These are phyloP conservation scores for Cranoglanis bouderius DNA, from an alignment of 2,113 vertebrate genomes.

Conservation along the genomic window DNA sequence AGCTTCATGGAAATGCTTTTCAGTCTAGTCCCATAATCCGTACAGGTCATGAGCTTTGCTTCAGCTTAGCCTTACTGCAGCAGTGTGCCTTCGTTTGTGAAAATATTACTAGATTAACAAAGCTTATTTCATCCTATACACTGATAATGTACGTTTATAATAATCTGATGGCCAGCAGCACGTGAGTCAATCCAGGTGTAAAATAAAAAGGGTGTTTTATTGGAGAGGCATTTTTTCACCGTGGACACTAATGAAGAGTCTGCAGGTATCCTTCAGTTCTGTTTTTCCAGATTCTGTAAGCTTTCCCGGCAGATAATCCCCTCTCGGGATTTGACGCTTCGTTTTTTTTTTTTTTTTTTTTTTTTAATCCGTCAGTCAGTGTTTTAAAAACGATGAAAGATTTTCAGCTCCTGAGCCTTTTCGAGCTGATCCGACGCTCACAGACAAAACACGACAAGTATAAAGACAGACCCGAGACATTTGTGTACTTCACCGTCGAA, in stretches of 20 bases:
- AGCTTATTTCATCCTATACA: not conserved
- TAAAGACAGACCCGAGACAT: not conserved
- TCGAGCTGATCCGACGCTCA: not conserved
- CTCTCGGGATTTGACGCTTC: not conserved
- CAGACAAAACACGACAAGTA: not conserved
- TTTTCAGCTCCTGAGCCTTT: not conserved
- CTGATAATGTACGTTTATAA: not conserved
- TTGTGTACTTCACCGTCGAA: not conserved
- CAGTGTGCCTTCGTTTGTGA: not conserved
- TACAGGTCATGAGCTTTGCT: not conserved
- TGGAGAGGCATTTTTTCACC: too few species aligned
- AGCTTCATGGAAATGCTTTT: not conserved
- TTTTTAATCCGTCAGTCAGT: not conserved
- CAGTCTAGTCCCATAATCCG: not conserved
- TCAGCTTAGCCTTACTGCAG: too few species aligned
- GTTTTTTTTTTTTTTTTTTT: too few species aligned
- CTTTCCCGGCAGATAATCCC: not conserved
- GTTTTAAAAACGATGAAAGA: not conserved
- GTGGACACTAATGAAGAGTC: not conserved
- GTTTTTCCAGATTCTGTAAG: not conserved
- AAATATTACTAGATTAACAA: too few species aligned
- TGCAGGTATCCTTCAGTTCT: not conserved
- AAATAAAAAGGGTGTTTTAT: not conserved
- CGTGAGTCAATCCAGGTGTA: not conserved
- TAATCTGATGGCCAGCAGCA: not conserved